Base-by-base conservation (phyloP, 2,888 invertebrate genomes). In the Gerosis bhagava region DNA sequence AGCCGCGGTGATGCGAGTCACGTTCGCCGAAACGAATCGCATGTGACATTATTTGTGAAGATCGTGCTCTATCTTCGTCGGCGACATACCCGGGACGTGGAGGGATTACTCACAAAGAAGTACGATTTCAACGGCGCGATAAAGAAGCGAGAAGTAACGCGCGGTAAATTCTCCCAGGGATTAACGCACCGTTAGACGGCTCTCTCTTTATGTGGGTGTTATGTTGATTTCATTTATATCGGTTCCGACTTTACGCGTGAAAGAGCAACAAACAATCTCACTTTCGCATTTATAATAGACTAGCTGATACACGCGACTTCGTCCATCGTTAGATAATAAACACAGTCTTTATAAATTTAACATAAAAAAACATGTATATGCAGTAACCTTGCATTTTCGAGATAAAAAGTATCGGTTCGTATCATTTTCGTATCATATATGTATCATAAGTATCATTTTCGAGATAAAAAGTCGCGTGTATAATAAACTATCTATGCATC, bases 1-100 rank as follows among this genome's bases (percentile, higher is more conserved):
- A 69, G 73, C 74, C 76, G 73, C 77, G 77, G 74, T 66, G 81
- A 88, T 87, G 87, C 87, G 82, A 84, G 88, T 84, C 88, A 87
- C 88, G 88, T 87, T 77, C 73, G 67, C 75, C 73, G 86, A 87
- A 88, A 88, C 87, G 87, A 88, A 88, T 88, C 88, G 87, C 87
- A 87, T 88, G 88, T 87, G 88, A 88, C 88, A 88, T 88, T 88
- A 88, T 88, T 88, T 88, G 87, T 87, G 87, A 88, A 87, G 87
- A 88, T 88, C 87, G 88, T 87, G 88, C 87, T 88, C 87, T 88
- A 87, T 87, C 88, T 87, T 87, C 87, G 87, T 87, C 88, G 83
- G 80, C 81, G 83, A 83, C 86, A 81, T 83, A 72, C 77, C 73
- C 62, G 79, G 77, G 81, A 86, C 86, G 86, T 84, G 87, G 82